Evolutionary conservation across 2,113 vertebrate species (phyloP).

Genomic region (Piprites chloris): DNA sequence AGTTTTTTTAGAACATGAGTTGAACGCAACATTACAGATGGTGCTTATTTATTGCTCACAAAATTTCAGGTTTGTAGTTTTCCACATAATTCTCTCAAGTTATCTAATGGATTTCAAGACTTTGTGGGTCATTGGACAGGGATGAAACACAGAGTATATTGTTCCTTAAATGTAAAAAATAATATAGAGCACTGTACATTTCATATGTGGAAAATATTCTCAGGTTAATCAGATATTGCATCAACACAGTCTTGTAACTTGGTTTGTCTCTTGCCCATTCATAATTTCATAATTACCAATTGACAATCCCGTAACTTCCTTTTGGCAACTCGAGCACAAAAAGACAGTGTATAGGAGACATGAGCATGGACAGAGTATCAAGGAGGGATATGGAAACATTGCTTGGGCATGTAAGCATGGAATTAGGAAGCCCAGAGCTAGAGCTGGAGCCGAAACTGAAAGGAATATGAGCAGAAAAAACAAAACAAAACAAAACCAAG

Average conservation of each 20-base stretch:
- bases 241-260: neutral
- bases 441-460: neutral
- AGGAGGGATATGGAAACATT: neutral
- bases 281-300: neutral
- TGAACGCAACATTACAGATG: slow-evolving; percentile 57
- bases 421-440: neutral
- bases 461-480: neutral
- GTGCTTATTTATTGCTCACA: slow-evolving; percentile 51
- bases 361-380: neutral
- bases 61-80: slow-evolving; percentile 20
- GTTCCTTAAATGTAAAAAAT: neutral
- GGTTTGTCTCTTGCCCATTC: neutral
- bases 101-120: neutral
- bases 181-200: neutral
- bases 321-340: neutral
- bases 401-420: neutral
- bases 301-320: neutral
- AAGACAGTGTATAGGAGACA: neutral
- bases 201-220: neutral
- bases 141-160: neutral
- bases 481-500: neutral
- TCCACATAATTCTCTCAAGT: neutral
- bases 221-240: neutral
- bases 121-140: neutral
- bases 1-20: slow-evolving; percentile 37